These are phyloP conservation scores for Drosophila koepferae DNA, from an alignment of 2,888 invertebrate species.

Conservation along the genomic window DNA sequence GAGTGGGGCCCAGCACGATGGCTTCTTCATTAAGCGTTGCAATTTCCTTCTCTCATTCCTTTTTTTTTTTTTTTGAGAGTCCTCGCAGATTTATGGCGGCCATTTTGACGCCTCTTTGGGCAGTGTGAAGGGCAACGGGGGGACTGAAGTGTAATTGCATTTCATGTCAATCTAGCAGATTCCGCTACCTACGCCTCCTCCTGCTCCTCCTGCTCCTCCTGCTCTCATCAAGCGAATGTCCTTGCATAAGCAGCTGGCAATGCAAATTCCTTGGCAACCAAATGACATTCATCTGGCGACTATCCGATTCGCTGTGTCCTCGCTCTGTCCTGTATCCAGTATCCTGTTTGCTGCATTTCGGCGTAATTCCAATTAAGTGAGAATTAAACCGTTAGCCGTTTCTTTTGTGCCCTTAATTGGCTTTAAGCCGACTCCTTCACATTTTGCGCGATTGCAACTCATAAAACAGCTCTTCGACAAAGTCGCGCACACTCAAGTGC, in stretches of 20 bases:
- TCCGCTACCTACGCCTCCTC: not conserved
- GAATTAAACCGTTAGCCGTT: slow-evolving; percentile 72
- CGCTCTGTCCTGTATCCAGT: slow-evolving; percentile 12
- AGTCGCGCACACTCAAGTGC: slow-evolving; percentile 33
- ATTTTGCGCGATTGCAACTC: slow-evolving; percentile 31
- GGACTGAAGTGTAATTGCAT: slow-evolving; percentile 66
- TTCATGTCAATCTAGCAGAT: slow-evolving; percentile 73
- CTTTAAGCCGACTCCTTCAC: slow-evolving; percentile 54
- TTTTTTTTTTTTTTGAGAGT: slow-evolving; percentile 42
- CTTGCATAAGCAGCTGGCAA: slow-evolving; percentile 56
- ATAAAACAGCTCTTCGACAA: slow-evolving; percentile 29
- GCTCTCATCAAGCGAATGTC: slow-evolving; percentile 55
- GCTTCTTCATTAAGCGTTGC: slow-evolving; percentile 63
- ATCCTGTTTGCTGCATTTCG: slow-evolving; percentile 20
- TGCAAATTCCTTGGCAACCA: slow-evolving; percentile 50
- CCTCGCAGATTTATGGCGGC: slow-evolving; percentile 69
- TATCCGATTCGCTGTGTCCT: slow-evolving; percentile 23
- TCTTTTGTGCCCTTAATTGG: slow-evolving; percentile 71
- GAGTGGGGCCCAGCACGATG: not conserved
- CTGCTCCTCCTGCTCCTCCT: not conserved
- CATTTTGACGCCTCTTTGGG: slow-evolving; percentile 69
- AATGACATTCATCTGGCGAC: slow-evolving; percentile 63
- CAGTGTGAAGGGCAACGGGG: not conserved
- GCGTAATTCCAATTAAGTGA: slow-evolving; percentile 77
- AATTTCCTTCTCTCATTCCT: slow-evolving; percentile 5